phyloP scores from a whole-genome alignment of 2,797 vertebrate genomes.

The Gymnodraco acuticeps region DNA sequence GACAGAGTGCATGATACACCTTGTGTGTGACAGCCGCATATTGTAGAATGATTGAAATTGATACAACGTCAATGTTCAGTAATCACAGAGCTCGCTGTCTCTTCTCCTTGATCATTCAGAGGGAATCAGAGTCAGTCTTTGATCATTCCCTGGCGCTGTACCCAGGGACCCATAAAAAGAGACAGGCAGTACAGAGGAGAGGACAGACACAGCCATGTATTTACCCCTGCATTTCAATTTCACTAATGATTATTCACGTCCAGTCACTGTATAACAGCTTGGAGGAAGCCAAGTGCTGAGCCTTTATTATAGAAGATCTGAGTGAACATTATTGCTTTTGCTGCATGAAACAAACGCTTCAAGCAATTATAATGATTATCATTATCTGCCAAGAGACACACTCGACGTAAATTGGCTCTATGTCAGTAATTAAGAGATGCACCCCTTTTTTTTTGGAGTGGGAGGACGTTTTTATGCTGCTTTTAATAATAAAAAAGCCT shows the following conservation, averaged over 20 bases:
- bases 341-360: conserved; percentile 80
- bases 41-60: conserved; percentile 76
- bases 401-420: conserved; percentile 77
- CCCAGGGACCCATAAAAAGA: conserved; percentile 68
- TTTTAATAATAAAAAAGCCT: conserved; percentile 66
- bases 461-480: conserved; percentile 57
- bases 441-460: conserved; percentile 46
- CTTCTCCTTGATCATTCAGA: conserved; percentile 77
- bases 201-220: conserved; percentile 69
- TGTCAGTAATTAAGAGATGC: conserved; percentile 82
- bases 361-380: conserved; percentile 83
- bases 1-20: conserved; percentile 59
- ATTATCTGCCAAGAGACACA: conserved; percentile 81
- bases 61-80: conserved; percentile 73
- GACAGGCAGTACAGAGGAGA: conserved; percentile 67
- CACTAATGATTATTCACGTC: conserved; percentile 81
- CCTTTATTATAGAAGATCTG: conserved; percentile 80
- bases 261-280: conserved; percentile 77
- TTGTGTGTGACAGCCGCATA: conserved; percentile 59
- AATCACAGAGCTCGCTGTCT: conserved; percentile 78
- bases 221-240: conserved; percentile 80
- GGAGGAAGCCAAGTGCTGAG: conserved; percentile 72
- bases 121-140: conserved; percentile 78
- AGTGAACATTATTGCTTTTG: conserved; percentile 82
- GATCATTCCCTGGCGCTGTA: conserved; percentile 74